phyloP scores from a whole-genome alignment of 1,140 invertebrate genomes.

The Hyles vespertilio region DNA sequence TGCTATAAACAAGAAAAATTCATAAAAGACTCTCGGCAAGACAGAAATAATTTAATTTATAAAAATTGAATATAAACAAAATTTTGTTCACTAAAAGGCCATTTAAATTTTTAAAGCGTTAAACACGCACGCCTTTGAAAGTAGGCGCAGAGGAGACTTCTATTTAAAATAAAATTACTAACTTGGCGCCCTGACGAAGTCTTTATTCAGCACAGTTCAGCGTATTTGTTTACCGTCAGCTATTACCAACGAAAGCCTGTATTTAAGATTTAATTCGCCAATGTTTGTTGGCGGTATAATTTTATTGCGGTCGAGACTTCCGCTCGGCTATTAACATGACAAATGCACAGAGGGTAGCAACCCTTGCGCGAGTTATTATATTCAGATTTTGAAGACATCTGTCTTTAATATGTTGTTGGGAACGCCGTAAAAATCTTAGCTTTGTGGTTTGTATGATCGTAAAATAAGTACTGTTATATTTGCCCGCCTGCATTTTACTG shows the following conservation, averaged over 20 bases:
- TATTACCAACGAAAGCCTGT: constrained; percentile 15
- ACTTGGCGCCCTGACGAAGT: constrained; percentile 11
- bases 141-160: constrained; percentile 5
- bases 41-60: too few species aligned
- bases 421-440: too few species aligned
- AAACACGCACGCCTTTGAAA: constrained; percentile 9
- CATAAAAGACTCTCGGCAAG: too few species aligned
- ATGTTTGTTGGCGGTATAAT: constrained; percentile 13
- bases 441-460: too few species aligned
- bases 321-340: constrained; percentile 5
- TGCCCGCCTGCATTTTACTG: too few species aligned
- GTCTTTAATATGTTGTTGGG: too few species aligned
- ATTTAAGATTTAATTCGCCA: constrained; percentile 16
- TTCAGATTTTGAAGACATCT: too few species aligned
- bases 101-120: background rate
- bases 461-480: too few species aligned
- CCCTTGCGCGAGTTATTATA: too few species aligned
- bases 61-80: too few species aligned
- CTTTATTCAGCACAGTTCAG: constrained; percentile 13
- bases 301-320: constrained; percentile 5
- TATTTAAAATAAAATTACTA: constrained; percentile 23
- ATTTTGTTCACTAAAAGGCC: too few species aligned
- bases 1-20: too few species aligned
- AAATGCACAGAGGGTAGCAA: background rate
- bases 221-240: constrained; percentile 13